phyloP scores from a whole-genome alignment of 2,888 invertebrate species.

The Reticulitermes lucifugus region DNA sequence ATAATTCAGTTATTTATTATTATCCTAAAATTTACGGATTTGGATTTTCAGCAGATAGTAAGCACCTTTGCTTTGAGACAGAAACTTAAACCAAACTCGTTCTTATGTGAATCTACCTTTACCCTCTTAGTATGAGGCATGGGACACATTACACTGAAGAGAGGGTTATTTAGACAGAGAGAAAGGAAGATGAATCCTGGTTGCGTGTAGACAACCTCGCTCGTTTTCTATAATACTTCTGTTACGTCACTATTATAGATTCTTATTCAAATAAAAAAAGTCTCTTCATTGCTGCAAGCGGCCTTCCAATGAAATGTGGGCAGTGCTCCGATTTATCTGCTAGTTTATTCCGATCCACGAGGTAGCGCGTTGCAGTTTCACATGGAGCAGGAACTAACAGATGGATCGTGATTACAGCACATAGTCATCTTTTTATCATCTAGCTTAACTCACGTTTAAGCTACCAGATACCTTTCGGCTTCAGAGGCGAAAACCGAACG shows the following conservation, averaged over 20 bases:
- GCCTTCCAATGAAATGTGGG: conserved; percentile 14
- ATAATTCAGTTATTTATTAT: no score
- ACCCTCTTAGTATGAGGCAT: background rate
- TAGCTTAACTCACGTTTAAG: conserved; percentile 9
- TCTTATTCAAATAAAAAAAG: background rate
- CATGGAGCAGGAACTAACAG: conserved; percentile 22
- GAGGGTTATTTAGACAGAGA: conserved; percentile 21
- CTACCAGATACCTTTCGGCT: conserved; percentile 6
- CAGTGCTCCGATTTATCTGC: conserved; percentile 36
- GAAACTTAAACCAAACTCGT: background rate
- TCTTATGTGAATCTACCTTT: background rate
- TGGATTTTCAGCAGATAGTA: no score
- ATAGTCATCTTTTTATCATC: background rate
- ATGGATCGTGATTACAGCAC: conserved; percentile 3
- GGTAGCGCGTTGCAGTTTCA: background rate
- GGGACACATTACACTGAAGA: conserved; percentile 17
- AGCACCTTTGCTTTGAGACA: no score
- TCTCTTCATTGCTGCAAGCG: background rate
- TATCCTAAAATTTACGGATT: no score
- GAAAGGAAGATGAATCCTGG: conserved; percentile 25
- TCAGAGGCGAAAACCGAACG: background rate
- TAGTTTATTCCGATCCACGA: conserved; percentile 5
- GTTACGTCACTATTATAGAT: conserved; percentile 29
- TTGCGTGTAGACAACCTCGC: conserved; percentile 28
- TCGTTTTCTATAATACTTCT: conserved; percentile 9